Evolutionary conservation across 1,140 invertebrate species (phyloP).

Genomic region (Neotoxoptera formosana): DNA sequence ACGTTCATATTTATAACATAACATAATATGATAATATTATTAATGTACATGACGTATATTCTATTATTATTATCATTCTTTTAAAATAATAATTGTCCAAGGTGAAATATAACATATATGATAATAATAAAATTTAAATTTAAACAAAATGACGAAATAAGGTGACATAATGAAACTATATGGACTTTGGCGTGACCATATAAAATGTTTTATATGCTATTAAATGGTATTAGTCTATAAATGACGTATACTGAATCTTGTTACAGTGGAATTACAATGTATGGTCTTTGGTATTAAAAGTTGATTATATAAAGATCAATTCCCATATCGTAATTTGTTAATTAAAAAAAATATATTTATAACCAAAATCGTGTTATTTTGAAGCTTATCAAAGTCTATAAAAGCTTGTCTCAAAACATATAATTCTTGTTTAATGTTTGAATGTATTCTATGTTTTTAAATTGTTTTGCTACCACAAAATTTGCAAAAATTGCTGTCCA

Average conservation of each 20-base stretch:
- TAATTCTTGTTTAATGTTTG: neutral
- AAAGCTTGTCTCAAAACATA: neutral
- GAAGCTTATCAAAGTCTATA: neutral
- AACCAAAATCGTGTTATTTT: neutral
- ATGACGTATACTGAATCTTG: neutral
- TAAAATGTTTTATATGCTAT: neutral
- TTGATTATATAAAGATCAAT: neutral
- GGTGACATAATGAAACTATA: neutral
- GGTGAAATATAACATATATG: neutral
- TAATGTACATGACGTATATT: neutral
- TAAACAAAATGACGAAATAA: neutral
- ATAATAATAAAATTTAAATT: neutral
- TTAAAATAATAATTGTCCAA: neutral
- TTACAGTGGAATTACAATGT: neutral
- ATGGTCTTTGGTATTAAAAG: neutral
- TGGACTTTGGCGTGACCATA: neutral
- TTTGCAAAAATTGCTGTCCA: too few species aligned
- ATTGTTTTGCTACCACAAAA: neutral
- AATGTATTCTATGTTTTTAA: neutral
- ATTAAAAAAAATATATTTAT: conserved; percentile 7
- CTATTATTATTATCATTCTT: neutral
- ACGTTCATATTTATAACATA: neutral
- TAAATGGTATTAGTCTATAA: neutral
- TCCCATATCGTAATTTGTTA: neutral
- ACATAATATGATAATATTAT: neutral